Evolutionary conservation across 2,797 vertebrate species (phyloP).

Genomic region (Anguilla obscura): DNA sequence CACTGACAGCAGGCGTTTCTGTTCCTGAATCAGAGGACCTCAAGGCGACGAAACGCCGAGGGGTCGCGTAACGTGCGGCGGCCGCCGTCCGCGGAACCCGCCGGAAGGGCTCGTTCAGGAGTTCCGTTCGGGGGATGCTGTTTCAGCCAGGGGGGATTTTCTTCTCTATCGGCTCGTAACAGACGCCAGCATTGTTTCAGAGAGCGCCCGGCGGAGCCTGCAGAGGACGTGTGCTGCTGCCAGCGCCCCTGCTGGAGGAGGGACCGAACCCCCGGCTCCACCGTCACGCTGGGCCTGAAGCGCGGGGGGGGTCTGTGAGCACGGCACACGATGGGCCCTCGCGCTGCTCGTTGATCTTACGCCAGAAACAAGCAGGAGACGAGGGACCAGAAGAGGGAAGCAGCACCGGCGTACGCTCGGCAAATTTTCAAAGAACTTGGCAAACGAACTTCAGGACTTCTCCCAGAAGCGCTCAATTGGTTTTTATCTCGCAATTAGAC

Average conservation of each 20-base stretch:
- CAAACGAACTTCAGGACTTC: not conserved
- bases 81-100: conserved; percentile 44
- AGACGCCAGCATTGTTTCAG: conserved; percentile 1
- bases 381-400: not conserved
- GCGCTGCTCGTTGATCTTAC: not conserved
- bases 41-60: conserved; percentile 45
- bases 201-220: not conserved
- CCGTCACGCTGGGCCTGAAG: not conserved
- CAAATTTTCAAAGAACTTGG: not conserved
- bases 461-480: not conserved
- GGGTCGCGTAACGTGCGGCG: conserved; percentile 38
- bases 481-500: not conserved
- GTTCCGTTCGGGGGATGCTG: not conserved
- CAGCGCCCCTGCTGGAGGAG: not conserved
- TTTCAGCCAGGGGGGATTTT: not conserved
- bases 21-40: conserved; percentile 51
- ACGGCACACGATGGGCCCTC: not conserved
- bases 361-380: not conserved
- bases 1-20: not conserved
- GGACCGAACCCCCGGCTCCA: not conserved
- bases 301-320: not conserved
- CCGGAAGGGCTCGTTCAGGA: not conserved
- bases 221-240: not conserved
- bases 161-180: not conserved
- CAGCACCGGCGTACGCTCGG: not conserved